Percentiles rank a stretch among this genome's conserved stretches.
Evolutionary conservation across 92 coral and sea anemone species (phyloP).

Genomic region (Zoanthus sansibaricus): DNA sequence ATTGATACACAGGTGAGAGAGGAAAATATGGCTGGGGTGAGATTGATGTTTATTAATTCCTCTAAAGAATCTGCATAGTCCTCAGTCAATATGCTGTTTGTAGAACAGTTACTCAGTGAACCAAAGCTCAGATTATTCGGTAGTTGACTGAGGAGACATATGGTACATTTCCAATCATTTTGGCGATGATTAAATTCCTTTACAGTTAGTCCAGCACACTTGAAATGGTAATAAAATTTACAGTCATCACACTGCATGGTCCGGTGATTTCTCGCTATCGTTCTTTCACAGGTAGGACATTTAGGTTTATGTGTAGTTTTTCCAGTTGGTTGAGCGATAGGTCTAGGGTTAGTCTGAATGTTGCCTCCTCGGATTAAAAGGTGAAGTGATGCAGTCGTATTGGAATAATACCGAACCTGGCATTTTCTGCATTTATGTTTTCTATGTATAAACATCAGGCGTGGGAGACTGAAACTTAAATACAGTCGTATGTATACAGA

Average conservation of each 20-base stretch:
- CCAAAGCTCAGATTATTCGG: slow-evolving; percentile 2
- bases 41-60: slow-evolving; percentile 30
- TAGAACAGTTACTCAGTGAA: too few species aligned
- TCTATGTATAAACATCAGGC: too few species aligned
- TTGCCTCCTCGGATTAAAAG: too few species aligned
- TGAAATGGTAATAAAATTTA: slow-evolving; percentile 2
- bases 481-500: too few species aligned
- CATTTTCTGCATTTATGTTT: background rate
- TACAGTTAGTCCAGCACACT: slow-evolving; percentile 2
- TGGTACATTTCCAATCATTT: background rate
- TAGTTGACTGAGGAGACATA: background rate
- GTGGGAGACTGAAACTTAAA: too few species aligned
- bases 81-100: too few species aligned
- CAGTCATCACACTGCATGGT: too few species aligned
- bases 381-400: too few species aligned
- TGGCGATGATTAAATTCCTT: background rate
- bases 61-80: slow-evolving; percentile 41
- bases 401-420: too few species aligned
- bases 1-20: slow-evolving; percentile 58
- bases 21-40: slow-evolving; percentile 44
- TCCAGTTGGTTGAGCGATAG: too few species aligned
- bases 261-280: slow-evolving; percentile 20
- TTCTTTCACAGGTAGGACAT: slow-evolving; percentile 11
- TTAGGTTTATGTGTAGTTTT: too few species aligned
- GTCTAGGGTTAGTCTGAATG: too few species aligned